Percentiles rank a stretch among this genome's conserved stretches.
phyloP scores from a whole-genome alignment of 2,888 invertebrate genomes.

The Mimumesa dahlbomi region DNA sequence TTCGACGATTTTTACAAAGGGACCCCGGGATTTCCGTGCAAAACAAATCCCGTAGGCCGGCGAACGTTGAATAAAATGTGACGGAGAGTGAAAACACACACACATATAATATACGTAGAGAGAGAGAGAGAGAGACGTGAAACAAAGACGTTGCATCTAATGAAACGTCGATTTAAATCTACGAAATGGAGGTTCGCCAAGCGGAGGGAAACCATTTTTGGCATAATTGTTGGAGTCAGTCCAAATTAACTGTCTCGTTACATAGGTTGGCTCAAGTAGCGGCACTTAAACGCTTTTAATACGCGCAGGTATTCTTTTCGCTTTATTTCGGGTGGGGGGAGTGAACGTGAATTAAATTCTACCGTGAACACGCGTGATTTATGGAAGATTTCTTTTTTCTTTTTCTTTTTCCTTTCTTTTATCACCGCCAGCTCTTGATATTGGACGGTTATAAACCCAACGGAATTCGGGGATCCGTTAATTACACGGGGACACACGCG shows the following conservation, averaged over 20 bases:
- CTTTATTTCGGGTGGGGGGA: neutral
- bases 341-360: neutral
- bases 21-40: too few species aligned
- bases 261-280: slow-evolving; percentile 8
- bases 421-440: too few species aligned
- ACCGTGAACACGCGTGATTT: too few species aligned
- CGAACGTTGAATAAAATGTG: too few species aligned
- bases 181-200: slow-evolving; percentile 22
- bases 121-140: too few species aligned
- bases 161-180: slow-evolving; percentile 25
- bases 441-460: too few species aligned
- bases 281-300: slow-evolving; percentile 8
- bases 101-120: too few species aligned
- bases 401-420: too few species aligned
- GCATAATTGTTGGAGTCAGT: slow-evolving; percentile 45
- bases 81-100: too few species aligned
- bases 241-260: slow-evolving; percentile 40
- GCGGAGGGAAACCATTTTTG: slow-evolving; percentile 32
- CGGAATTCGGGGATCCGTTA: neutral
- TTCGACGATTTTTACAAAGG: slow-evolving; percentile 12
- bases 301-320: neutral
- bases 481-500: neutral
- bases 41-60: too few species aligned
- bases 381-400: too few species aligned
- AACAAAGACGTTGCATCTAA: slow-evolving; percentile 25